Evolutionary conservation across 2,888 invertebrate species (phyloP), one percentile per base, ranked within the genome.

Genomic region (Catocala fraxini): DNA sequence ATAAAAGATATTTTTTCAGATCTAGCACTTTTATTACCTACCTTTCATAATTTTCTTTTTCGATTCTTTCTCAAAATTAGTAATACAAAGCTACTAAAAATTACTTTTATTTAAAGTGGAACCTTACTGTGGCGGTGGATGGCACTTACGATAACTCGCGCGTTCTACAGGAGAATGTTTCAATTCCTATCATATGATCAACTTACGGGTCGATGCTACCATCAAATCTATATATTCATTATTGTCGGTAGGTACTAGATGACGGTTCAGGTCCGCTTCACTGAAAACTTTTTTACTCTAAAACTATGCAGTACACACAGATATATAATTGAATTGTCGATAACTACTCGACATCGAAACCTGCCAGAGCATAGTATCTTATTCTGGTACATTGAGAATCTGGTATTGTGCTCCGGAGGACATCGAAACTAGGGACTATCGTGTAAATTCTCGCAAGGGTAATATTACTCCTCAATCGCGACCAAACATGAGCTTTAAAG

Each of bases 41-140:
- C 51, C 34, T 63, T 57, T 63, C 51, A 48, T 48, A 56, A 10
- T 56, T 41, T 43, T 41, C 9, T 12, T 25, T 7, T 34, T 46
- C 56, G 51, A 49, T 15, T 48, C 12, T 59, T 51, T 51, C 49
- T 64, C 59, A 53, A 63, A 59, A 58, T 72, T 70, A 70, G 68
- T 70, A 65, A 73, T 71, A 72, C 63, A 68, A 70, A 68, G 59
- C 56, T 62, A 61, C 64, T 73, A 63, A 54, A 46, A 51, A 47
- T 7, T 68, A 63, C 41, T 51, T 63, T 65, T 51, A 51, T 61
- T 10, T 52, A 61, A 55, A 63, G 55, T 59, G 69, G 61, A 73
- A 68, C 63, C 65, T 69, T 63, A 67, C 47, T 59, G 71, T 75
- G 75, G 80, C 78, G 73, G 73, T 80, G 80, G 79, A 82, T 76